Percentiles rank a stretch among this genome's conserved stretches.
Evolutionary conservation across 2,888 invertebrate genomes (phyloP).

Genomic region (Octonoba sinensis): DNA sequence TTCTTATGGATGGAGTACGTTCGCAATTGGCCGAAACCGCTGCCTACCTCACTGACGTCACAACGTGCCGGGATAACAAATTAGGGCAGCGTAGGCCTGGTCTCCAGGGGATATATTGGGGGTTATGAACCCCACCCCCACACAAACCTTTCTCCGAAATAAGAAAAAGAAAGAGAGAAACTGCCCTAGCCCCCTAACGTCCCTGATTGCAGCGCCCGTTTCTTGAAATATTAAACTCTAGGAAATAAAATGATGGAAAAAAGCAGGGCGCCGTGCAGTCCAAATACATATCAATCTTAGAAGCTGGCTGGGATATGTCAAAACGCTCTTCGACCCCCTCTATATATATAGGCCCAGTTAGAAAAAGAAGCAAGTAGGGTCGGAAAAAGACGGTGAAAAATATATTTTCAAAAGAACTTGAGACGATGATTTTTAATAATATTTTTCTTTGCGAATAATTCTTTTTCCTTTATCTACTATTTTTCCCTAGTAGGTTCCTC

Average conservation of each 20-base stretch:
- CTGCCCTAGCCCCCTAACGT: constrained; percentile 17
- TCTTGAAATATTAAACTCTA: constrained; percentile 63
- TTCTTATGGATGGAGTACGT: constrained; percentile 43
- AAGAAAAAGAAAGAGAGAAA: constrained; percentile 12
- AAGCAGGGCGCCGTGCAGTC: constrained; percentile 45
- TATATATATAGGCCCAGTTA: not conserved
- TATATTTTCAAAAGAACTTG: constrained; percentile 62
- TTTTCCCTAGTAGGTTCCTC: constrained; percentile 28
- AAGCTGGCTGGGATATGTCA: constrained; percentile 55
- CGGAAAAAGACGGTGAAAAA: constrained; percentile 30
- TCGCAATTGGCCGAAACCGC: constrained; percentile 49
- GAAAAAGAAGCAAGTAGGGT: constrained; percentile 9
- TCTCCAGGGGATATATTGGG: constrained; percentile 59
- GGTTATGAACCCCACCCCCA: constrained; percentile 57
- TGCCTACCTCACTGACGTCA: constrained; percentile 63
- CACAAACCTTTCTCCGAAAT: constrained; percentile 24
- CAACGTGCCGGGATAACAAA: constrained; percentile 58
- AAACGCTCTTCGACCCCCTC: constrained; percentile 42
- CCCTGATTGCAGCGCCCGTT: constrained; percentile 59
- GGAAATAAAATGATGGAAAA: constrained; percentile 47
- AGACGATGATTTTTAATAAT: constrained; percentile 63
- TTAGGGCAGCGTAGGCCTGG: constrained; percentile 56
- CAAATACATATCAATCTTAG: constrained; percentile 63
- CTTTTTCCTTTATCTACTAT: constrained; percentile 9
- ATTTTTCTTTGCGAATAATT: constrained; percentile 49